Conservation (phyloP, 2,797 vertebrate species). For the Prionace glauca region DNA sequence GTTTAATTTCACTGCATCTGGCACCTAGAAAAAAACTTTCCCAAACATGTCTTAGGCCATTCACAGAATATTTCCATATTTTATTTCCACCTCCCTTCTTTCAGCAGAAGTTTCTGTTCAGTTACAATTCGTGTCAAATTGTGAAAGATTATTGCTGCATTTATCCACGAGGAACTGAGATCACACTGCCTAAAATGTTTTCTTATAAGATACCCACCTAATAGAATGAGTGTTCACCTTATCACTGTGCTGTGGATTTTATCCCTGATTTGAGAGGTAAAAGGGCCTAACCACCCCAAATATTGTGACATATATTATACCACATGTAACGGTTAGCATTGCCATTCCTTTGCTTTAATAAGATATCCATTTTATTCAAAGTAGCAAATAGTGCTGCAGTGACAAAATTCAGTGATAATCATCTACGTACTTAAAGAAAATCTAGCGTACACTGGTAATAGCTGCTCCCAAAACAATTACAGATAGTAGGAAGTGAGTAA, state of each 20-base stretch:
- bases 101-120: neutral
- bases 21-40: neutral
- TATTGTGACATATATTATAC: neutral
- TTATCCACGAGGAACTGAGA: neutral
- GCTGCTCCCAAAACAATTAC: conserved; percentile 13
- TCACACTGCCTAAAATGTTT: neutral
- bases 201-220: neutral
- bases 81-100: neutral
- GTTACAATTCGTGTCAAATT: neutral
- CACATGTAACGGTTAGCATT: neutral
- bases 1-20: neutral
- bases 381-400: neutral
- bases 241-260: neutral
- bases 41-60: neutral
- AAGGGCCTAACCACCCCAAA: neutral
- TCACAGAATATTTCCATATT: neutral
- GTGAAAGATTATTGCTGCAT: too few relatives aligned
- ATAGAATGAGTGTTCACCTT: neutral
- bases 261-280: neutral
- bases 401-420: neutral
- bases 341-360: neutral
- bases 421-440: neutral
- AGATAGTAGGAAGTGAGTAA: conserved; percentile 27
- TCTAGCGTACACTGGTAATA: neutral
- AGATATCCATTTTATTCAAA: neutral